Conservation (phyloP, 1,140 invertebrate species). For the Cherax quadricarinatus region DNA sequence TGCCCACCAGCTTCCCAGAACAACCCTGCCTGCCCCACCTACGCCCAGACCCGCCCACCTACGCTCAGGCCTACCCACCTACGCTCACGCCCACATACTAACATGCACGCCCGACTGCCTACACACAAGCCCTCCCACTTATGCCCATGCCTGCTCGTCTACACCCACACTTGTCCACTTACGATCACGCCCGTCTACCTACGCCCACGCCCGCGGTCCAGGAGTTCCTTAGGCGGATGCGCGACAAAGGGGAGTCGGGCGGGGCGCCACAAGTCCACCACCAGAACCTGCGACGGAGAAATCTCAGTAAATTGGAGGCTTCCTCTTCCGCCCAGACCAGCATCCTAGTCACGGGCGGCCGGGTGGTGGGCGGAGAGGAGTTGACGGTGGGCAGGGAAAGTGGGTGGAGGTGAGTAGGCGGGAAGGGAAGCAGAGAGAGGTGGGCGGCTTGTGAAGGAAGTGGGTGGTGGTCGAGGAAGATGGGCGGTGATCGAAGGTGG, state of each 20-base stretch:
- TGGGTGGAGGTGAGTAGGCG: background rate
- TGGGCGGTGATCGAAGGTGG: background rate
- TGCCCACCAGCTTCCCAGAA: too few relatives aligned
- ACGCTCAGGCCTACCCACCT: background rate
- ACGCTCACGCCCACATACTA: background rate
- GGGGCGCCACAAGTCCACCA: conserved; percentile 37
- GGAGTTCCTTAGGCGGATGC: conserved; percentile 32
- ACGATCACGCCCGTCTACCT: background rate
- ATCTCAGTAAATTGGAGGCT: conserved; percentile 62
- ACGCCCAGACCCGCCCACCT: background rate
- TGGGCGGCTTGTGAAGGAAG: too few relatives aligned
- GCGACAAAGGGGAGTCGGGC: conserved; percentile 49
- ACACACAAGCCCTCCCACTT: background rate
- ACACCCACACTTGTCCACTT: background rate
- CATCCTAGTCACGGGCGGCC: conserved; percentile 17
- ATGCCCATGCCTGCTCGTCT: background rate
- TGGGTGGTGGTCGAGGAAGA: too few relatives aligned
- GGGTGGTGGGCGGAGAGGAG: background rate
- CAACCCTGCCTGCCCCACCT: too few relatives aligned
- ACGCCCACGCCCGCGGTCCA: background rate
- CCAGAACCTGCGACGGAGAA: conserved; percentile 61
- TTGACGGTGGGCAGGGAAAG: background rate
- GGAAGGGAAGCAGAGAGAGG: background rate
- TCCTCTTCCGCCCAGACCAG: conserved; percentile 52
- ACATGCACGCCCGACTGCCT: background rate